Evolutionary conservation across 2,888 invertebrate species (phyloP), one percentile per base, ranked within the genome.

Genomic region (Alentia gelatinosa): DNA sequence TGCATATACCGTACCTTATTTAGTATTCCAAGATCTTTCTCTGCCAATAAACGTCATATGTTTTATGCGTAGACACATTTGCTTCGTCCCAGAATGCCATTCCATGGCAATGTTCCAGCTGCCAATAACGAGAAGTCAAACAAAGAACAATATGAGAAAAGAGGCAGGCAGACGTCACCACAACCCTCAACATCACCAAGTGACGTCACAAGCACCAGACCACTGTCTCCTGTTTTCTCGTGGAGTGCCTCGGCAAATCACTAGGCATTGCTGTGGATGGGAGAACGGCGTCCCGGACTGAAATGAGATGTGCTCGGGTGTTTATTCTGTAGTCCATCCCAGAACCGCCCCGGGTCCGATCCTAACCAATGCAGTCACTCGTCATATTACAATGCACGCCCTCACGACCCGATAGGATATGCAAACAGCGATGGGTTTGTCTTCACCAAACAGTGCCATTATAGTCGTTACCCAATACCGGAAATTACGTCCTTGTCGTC

Each of bases 401-500:
- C 83, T 26, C n/a, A n/a, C 30, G 37, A 23, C 39, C 26, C 42
- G 33, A 86, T 86, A 47, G 47, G 47, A 86, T 47, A 47, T 86
- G 86, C 86, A 86, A 86, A 86, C 47, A 86, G 26, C 3, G 47
- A 1, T 5, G 1, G n/a, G 86, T 47, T 47, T 47, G 47, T 50
- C 42, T 47, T 26, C 50, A 7, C 30, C 50, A 86, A 86, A 86
- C 86, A 86, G 33, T 40, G 1, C 83, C 30, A 40, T 83, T 83
- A 40, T 40, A 1, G 39, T 42, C 40, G n/a, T 47, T 47, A 40
- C 86, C 83, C 86, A 86, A 47, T 47, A 86, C 86, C 86, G 86
- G 86, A 86, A 47, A 86, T 86, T 86, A 50, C 86, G 47, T 86
- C 86, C 86, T 86, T 35, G 15, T 30, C 47, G 39, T 86, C 86